A percentile compares a stretch with the other conserved stretches of the same genome.
These are phyloP conservation scores for Macrobrachium nipponense DNA, from an alignment of 1,140 invertebrate genomes.

Conservation along the genomic window DNA sequence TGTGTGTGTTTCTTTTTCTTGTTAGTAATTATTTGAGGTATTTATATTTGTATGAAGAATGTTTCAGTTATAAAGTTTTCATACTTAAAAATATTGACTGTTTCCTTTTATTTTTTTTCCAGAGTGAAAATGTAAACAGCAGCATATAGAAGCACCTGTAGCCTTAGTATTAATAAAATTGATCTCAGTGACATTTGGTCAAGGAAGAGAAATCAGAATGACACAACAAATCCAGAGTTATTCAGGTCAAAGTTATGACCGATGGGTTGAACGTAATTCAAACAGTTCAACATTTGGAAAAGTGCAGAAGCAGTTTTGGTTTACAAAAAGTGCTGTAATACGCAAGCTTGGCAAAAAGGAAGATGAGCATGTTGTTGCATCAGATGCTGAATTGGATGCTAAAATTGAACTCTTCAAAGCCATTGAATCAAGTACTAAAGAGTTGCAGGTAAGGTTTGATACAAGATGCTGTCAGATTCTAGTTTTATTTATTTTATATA, in stretches of 20 bases:
- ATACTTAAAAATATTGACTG: too few species aligned
- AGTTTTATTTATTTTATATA: not conserved
- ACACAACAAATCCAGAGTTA: slow-evolving; percentile 58
- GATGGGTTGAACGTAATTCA: slow-evolving; percentile 70
- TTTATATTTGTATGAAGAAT: too few species aligned
- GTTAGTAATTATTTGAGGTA: too few species aligned
- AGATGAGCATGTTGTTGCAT: slow-evolving; percentile 82
- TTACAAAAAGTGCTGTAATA: slow-evolving; percentile 95
- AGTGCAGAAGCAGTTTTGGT: slow-evolving; percentile 98
- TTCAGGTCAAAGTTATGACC: slow-evolving; percentile 67
- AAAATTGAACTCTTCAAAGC: slow-evolving; percentile 97
- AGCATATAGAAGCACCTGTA: too few species aligned
- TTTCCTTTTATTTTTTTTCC: too few species aligned
- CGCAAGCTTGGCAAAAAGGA: slow-evolving; percentile 97
- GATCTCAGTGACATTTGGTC: too few species aligned
- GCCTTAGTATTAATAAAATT: too few species aligned
- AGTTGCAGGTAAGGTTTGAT: slow-evolving; percentile 79
- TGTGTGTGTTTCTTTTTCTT: too few species aligned
- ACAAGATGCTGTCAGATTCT: too few species aligned
- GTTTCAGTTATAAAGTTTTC: too few species aligned
- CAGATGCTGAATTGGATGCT: slow-evolving; percentile 95
- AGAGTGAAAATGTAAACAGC: too few species aligned
- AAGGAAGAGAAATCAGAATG: slow-evolving; percentile 6
- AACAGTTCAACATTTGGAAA: slow-evolving; percentile 76
- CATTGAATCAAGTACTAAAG: slow-evolving; percentile 90